These are phyloP conservation scores for Ormyrus thymus DNA, from an alignment of 2,888 invertebrate species.

Conservation along the genomic window DNA sequence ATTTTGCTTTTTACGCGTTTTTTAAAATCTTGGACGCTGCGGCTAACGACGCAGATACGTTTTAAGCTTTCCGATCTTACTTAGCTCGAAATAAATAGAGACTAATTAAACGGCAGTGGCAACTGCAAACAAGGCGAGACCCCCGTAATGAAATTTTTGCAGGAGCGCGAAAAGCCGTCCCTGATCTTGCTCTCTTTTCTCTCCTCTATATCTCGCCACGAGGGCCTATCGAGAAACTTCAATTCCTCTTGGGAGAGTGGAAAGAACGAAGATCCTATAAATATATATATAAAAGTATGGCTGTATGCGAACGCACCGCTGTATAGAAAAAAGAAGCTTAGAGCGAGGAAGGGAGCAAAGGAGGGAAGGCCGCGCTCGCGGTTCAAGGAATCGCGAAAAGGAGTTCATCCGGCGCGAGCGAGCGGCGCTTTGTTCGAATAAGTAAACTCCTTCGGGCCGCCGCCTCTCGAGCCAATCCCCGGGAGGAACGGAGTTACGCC, in stretches of 20 bases:
- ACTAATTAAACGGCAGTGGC: constrained; percentile 33
- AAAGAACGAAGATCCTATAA: background rate
- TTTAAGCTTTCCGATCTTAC: constrained; percentile 21
- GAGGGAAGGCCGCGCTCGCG: constrained; percentile 38
- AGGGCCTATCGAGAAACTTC: constrained; percentile 60
- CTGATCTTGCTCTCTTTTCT: constrained; percentile 2
- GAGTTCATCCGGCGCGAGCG: constrained; percentile 25
- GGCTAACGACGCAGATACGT: background rate
- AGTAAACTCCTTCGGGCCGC: constrained; percentile 60
- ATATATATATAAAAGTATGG: constrained; percentile 11
- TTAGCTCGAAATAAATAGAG: constrained; percentile 33
- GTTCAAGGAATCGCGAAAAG: constrained; percentile 48
- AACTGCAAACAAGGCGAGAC: constrained; percentile 4
- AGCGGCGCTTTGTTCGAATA: constrained; percentile 65
- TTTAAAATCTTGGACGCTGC: background rate
- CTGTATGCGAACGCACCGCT: background rate
- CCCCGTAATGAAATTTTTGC: constrained; percentile 30
- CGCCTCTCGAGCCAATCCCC: constrained; percentile 15
- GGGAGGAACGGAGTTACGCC: constrained; percentile 8
- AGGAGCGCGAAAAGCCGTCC: background rate
- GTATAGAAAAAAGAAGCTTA: constrained; percentile 11
- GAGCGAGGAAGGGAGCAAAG: constrained; percentile 5
- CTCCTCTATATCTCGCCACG: background rate
- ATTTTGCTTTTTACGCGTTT: background rate
- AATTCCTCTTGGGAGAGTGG: constrained; percentile 60